Evolutionary conservation across 2,797 vertebrate species (phyloP), one percentile per base, ranked within the genome.

Genomic region (Spondyliosoma cantharus): DNA sequence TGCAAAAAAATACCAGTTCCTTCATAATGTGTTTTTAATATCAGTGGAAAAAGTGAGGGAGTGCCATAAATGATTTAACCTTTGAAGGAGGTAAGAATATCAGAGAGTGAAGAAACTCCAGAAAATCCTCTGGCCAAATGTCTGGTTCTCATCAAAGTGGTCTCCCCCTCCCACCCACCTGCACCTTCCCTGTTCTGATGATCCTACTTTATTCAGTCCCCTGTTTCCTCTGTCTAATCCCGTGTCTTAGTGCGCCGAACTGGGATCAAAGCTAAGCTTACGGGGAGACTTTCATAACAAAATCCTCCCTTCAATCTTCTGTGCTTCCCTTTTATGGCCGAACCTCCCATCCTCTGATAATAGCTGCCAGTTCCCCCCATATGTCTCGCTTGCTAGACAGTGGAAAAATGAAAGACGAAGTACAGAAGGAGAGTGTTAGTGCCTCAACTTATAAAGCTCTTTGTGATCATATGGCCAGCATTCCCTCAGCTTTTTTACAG

Each of bases 261-360:
- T 48, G 19, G 29, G 86, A 92, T 91, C 80, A 91, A 89, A 91
- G 85, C 50, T 46, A 56, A 77, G 74, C 83, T 80, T 46, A 81
- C 16, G 0, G 60, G 52, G 52, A 57, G 62, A 58, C 54, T 83
- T 81, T 56, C 65, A 62, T 83, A 85, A 92, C 53, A 85, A 66
- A 75, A 52, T 63, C 24, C 60, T 62, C 59, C 43, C 13, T 37
- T 42, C 62, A 29, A 63, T 59, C 65, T 49, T 68, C 45, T 57
- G 4, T 45, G 27, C 56, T 42, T 61, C 68, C 16, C 61, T 75
- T 48, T 67, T 24, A 27, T 53, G 61, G 61, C 66, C 62, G 5
- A 6, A 17, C 66, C 82, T 60, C 67, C 58, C 71, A 67, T 43
- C 83, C 74, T 80, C 56, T 58, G 49, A 69, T 93, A 91, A 93